Evolutionary conservation across 2,113 vertebrate species (phyloP).

Genomic region (Ariopsis seemanni): DNA sequence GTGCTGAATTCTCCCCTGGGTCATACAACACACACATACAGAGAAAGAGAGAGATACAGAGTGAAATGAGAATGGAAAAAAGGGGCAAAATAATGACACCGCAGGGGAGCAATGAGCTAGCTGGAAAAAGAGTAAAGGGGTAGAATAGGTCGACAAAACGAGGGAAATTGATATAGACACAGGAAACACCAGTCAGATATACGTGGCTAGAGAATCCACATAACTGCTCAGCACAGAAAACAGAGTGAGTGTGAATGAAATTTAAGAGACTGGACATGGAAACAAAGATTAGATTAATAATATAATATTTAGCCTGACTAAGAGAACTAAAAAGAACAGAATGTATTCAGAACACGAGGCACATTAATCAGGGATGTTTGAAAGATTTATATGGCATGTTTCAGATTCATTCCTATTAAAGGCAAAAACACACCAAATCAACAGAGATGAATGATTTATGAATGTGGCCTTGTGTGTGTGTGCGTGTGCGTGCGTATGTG

Average conservation of each 20-base stretch:
- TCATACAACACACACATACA: conserved; percentile 27
- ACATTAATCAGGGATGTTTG: conserved; percentile 32
- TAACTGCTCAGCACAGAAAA: neutral
- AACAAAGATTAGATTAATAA: conserved; percentile 24
- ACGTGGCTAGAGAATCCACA: neutral
- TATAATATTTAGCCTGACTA: conserved; percentile 31
- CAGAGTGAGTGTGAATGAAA: neutral
- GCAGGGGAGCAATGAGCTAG: conserved; percentile 40
- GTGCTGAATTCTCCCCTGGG: conserved; percentile 51
- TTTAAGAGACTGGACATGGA: conserved; percentile 16
- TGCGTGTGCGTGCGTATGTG: conserved; percentile 5
- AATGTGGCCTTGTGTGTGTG: conserved; percentile 27
- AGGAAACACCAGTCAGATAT: conserved; percentile 19
- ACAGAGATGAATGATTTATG: conserved; percentile 47
- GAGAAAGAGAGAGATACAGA: conserved; percentile 27
- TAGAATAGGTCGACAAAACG: conserved; percentile 39
- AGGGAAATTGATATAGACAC: conserved; percentile 40
- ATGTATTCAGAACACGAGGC: conserved; percentile 20
- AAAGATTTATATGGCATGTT: conserved; percentile 45
- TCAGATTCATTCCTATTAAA: conserved; percentile 48
- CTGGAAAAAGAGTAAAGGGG: conserved; percentile 23
- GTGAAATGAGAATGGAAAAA: conserved; percentile 13
- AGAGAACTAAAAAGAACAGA: conserved; percentile 29
- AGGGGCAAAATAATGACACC: conserved; percentile 34
- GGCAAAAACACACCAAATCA: conserved; percentile 39